Evolutionary conservation across 2,888 invertebrate genomes (phyloP).

Genomic region (Branchipolynoe longqiensis): DNA sequence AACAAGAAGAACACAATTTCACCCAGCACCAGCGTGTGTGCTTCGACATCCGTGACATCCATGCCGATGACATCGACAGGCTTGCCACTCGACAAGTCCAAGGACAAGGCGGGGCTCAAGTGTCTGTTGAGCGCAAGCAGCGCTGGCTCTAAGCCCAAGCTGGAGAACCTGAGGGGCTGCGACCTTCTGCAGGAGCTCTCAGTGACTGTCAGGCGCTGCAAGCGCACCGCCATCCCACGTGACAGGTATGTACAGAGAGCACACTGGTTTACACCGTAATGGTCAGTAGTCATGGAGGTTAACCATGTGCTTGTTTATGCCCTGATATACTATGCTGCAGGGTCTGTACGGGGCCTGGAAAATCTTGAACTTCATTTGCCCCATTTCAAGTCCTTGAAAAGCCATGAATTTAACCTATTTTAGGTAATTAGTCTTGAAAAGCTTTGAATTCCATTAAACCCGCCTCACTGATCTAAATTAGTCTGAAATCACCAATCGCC

Average conservation of each 20-base stretch:
- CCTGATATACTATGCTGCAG: too few relatives aligned
- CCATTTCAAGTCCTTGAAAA: too few relatives aligned
- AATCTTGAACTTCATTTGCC: too few relatives aligned
- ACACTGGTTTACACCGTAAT: too few relatives aligned
- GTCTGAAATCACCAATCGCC: too few relatives aligned
- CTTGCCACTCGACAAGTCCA: slow-evolving; percentile 22
- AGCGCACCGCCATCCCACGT: slow-evolving; percentile 86
- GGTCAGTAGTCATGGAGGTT: too few relatives aligned
- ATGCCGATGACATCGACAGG: slow-evolving; percentile 38
- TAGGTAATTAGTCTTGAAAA: too few relatives aligned
- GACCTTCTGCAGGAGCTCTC: slow-evolving; percentile 96
- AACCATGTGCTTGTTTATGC: not conserved
- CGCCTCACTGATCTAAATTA: too few relatives aligned
- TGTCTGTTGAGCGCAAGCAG: slow-evolving; percentile 34
- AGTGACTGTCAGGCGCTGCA: slow-evolving; percentile 90
- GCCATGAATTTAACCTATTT: too few relatives aligned
- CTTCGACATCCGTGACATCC: not conserved
- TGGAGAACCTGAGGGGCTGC: slow-evolving; percentile 85
- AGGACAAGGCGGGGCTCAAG: slow-evolving; percentile 46
- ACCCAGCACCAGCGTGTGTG: not conserved
- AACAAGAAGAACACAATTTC: not conserved
- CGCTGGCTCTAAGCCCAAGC: slow-evolving; percentile 70
- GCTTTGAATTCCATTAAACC: too few relatives aligned
- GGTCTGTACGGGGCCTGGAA: too few relatives aligned
- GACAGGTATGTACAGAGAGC: slow-evolving; percentile 84